Conservation (phyloP, 2,888 invertebrate genomes). For the Drosophila kuntzei region DNA sequence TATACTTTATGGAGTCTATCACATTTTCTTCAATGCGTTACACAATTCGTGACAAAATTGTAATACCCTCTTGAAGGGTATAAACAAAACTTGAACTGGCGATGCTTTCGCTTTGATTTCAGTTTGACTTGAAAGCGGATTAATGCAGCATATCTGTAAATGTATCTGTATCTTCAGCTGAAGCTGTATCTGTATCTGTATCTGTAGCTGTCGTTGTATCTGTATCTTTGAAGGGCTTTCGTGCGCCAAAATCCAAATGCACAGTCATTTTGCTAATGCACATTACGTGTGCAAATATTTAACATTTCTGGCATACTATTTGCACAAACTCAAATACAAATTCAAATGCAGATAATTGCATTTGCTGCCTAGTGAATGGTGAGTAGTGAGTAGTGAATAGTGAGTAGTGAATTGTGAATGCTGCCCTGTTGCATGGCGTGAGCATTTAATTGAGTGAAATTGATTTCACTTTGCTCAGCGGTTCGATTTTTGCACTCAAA, state of each 20-base stretch:
- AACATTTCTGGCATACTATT: constrained; percentile 23
- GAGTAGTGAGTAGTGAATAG: neutral
- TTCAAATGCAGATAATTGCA: constrained; percentile 59
- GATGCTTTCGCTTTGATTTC: constrained; percentile 59
- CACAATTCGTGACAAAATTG: neutral
- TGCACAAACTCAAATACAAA: constrained; percentile 2
- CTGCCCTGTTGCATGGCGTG: constrained; percentile 28
- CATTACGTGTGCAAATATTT: constrained; percentile 42
- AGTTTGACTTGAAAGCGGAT: constrained; percentile 38
- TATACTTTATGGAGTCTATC: neutral
- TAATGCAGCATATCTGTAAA: constrained; percentile 17
- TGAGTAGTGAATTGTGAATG: neutral
- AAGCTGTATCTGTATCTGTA: constrained; percentile 10
- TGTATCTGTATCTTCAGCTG: constrained; percentile 10
- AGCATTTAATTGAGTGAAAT: constrained; percentile 75
- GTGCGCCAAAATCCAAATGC: constrained; percentile 23
- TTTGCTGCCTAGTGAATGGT: constrained; percentile 29
- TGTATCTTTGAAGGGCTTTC: constrained; percentile 22
- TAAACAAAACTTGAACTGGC: constrained; percentile 5
- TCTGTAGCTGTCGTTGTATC: constrained; percentile 3
- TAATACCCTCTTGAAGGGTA: neutral
- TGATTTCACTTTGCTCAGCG: constrained; percentile 67
- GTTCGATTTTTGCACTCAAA: constrained; percentile 57
- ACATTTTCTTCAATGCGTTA: neutral
- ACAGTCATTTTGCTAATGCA: constrained; percentile 48